Evolutionary conservation across 2,888 invertebrate species (phyloP).

Genomic region (Heliconius hortense): DNA sequence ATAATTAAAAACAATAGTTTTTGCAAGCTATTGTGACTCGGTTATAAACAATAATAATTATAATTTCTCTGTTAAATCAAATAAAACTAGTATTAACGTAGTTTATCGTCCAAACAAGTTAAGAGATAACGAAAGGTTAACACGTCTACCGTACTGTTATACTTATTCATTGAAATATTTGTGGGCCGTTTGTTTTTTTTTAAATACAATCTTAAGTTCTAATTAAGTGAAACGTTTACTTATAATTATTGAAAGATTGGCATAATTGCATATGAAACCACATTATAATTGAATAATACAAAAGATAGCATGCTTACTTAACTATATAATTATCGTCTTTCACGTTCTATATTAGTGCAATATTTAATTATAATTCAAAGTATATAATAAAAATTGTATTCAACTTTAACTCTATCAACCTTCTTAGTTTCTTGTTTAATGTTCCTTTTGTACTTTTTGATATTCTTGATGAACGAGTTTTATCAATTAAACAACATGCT

Average conservation of each 20-base stretch:
- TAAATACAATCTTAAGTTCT: not conserved
- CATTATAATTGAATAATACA: not conserved
- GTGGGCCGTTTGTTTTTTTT: not conserved
- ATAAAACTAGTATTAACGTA: slow-evolving; percentile 12
- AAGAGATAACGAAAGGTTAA: slow-evolving; percentile 16
- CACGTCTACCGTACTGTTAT: slow-evolving; percentile 9
- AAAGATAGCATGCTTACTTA: not conserved
- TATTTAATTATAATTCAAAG: slow-evolving; percentile 1
- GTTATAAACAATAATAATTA: not conserved
- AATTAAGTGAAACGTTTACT: not conserved
- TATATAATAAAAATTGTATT: not conserved
- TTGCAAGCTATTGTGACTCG: not conserved
- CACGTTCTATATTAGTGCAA: slow-evolving; percentile 2
- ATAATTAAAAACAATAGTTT: not conserved
- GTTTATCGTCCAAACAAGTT: slow-evolving; percentile 15
- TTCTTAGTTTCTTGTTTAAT: not conserved
- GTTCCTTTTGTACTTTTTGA: no score
- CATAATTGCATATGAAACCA: not conserved
- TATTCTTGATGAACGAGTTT: no score
- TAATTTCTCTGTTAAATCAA: not conserved
- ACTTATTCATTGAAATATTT: slow-evolving; percentile 3
- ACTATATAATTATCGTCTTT: not conserved
- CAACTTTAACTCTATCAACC: not conserved
- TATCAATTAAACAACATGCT: no score
- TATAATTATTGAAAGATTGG: not conserved